Evolutionary conservation across 2,888 invertebrate genomes (phyloP).

Genomic region (Coleophora deauratella): DNA sequence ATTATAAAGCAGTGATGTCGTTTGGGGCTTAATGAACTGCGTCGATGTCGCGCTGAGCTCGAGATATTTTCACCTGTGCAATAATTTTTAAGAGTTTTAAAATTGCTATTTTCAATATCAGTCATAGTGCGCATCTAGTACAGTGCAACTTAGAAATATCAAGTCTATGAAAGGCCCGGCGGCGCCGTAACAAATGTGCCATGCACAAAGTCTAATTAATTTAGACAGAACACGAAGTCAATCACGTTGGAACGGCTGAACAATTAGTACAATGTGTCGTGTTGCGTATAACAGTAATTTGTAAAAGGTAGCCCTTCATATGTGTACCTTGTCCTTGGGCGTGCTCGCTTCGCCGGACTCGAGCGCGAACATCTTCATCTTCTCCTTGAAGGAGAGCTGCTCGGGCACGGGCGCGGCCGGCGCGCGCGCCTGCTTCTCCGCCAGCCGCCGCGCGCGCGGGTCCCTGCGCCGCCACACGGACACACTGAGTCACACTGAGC

Average conservation of each 20-base stretch:
- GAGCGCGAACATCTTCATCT: conserved; percentile 99
- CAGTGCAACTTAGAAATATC: no score
- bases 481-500: no score
- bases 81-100: conserved; percentile 1
- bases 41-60: conserved; percentile 96
- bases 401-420: conserved; percentile 87
- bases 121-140: no score
- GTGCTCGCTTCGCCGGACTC: conserved; percentile 95
- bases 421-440: conserved; percentile 82
- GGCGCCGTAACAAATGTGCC: no score
- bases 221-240: no score
- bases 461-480: conserved; percentile 73
- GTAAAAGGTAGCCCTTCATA: neutral
- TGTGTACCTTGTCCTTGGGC: conserved; percentile 86
- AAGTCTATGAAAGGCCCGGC: no score
- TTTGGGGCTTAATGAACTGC: conserved; percentile 65
- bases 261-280: no score
- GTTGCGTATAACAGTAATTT: no score
- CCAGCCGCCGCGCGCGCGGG: conserved; percentile 90
- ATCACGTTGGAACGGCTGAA: no score
- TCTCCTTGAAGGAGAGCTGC: conserved; percentile 97
- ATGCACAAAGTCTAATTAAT: no score
- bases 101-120: no score
- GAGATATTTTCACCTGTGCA: conserved; percentile 88
- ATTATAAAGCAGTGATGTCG: no score